Base-by-base conservation (phyloP, 2,888 invertebrate genomes). In the Bimastos eiseni region DNA sequence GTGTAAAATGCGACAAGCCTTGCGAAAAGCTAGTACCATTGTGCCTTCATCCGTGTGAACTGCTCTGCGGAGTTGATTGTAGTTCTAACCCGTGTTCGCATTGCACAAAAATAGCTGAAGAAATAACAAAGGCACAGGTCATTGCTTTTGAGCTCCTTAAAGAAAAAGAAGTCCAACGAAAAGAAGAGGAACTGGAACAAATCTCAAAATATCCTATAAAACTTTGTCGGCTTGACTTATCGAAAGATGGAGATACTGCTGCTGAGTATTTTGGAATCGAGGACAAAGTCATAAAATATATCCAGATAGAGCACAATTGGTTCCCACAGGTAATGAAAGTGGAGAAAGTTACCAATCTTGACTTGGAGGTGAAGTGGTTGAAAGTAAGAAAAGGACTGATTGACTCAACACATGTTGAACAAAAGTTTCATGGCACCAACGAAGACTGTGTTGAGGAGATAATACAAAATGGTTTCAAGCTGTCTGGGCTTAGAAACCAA, bases 351-450 rank as follows among this genome's bases (percentile, higher is more conserved):
- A 38, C 30, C 17, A 92, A 91, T 44, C 36, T 33, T 1, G 38
- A 19, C 19, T 90, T 92, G 19, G 37, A 90, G 24, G 34, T 38
- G 83, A 88, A 90, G 17, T 92, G 84, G 84, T 86, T 90, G 36
- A 44, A 90, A 30, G 86, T 38, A 0, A 44, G 89, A 70, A 55
- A 37, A n/a, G 3, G 13, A 0, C 34, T 91, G 86, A 15, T 84
- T 83, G 92, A 92, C 37, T 90, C 91, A 8, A 86, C 88, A 11
- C 34, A 83, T 15, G 70, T 37, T 49, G 91, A 91, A 37, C 34
- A 90, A 30, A 92, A 92, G 36, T 92, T 92, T 86, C 92, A 92
- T 38, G 92, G 92, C n/a, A 92, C 92, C n/a, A 36, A 37, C 55
- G 3, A 70, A 88, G 15, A 91, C 90, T 30, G 89, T 91, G 33